phyloP scores from a whole-genome alignment of 2,888 invertebrate genomes.

The Acrobasis consociella region DNA sequence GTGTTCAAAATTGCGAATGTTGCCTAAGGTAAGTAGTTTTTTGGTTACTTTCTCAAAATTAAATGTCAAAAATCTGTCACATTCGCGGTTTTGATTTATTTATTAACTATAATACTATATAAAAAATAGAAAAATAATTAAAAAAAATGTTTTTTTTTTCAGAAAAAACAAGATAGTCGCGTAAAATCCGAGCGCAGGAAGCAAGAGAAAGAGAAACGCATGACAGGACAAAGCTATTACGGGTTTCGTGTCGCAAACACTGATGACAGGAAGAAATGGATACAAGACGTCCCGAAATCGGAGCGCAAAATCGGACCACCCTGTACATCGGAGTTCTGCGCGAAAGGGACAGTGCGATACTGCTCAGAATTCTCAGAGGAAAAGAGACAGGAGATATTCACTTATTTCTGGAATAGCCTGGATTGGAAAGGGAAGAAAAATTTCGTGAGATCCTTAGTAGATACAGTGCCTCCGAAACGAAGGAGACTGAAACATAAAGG shows the following conservation, averaged over 20 bases:
- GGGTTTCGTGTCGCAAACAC: conserved; percentile 49
- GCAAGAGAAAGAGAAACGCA: conserved; percentile 57
- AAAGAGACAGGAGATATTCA: conserved; percentile 48
- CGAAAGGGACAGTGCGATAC: conserved; percentile 40
- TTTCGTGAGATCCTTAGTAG: conserved; percentile 50
- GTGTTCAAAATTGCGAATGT: conserved; percentile 63
- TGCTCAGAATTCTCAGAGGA: conserved; percentile 46
- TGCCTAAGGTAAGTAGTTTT: conserved; percentile 43
- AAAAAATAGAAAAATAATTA: too few species aligned
- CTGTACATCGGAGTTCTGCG: conserved; percentile 50
- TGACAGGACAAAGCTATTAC: conserved; percentile 62
- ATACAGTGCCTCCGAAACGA: conserved; percentile 51
- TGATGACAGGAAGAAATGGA: conserved; percentile 46
- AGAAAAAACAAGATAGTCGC: conserved; percentile 44
- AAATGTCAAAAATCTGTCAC: conserved; percentile 33
- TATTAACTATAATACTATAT: too few species aligned
- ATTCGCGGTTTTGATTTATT: conserved; percentile 54
- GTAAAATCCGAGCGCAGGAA: conserved; percentile 48
- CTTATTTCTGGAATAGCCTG: conserved; percentile 57
- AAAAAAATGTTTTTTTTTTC: conserved; percentile 31
- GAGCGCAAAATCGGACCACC: conserved; percentile 53
- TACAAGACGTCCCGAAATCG: conserved; percentile 60
- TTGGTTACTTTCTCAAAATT: conserved; percentile 26
- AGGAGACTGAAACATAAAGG: conserved; percentile 47
- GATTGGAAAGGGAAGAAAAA: conserved; percentile 58